These are phyloP conservation scores for Centropus unirufus DNA, from an alignment of 2,113 vertebrate genomes.

Conservation along the genomic window DNA sequence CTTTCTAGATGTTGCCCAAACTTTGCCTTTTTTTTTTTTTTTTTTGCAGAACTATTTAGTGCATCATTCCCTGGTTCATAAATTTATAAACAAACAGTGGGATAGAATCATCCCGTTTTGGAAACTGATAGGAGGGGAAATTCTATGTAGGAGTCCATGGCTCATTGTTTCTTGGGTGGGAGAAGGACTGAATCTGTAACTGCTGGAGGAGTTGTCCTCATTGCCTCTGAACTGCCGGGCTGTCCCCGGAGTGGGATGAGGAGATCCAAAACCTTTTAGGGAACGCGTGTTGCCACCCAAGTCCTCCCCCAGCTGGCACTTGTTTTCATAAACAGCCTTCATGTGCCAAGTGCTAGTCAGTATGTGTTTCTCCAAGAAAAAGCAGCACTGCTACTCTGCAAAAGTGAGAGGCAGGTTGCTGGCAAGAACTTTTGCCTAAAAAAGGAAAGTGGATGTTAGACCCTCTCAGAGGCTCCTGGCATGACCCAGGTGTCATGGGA, in stretches of 20 bases:
- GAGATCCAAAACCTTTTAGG: neutral
- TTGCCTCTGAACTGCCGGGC: rapidly evolving
- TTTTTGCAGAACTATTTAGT: neutral
- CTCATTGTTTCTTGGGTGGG: neutral
- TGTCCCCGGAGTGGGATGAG: neutral
- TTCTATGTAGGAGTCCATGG: neutral
- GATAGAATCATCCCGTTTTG: neutral
- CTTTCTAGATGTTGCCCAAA: slow-evolving; percentile 4
- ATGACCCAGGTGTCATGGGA: neutral
- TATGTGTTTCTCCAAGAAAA: neutral
- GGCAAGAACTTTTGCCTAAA: neutral
- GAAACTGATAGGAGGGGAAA: neutral
- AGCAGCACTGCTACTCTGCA: neutral
- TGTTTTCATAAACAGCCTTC: neutral
- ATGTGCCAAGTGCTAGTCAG: neutral
- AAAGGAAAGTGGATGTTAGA: neutral
- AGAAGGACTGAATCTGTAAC: neutral
- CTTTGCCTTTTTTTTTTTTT: neutral
- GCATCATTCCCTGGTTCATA: neutral
- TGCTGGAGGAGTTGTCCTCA: neutral
- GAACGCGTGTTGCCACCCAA: neutral
- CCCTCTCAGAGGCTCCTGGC: neutral
- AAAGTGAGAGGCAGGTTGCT: neutral
- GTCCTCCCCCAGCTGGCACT: neutral
- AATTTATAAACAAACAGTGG: neutral